Evolutionary conservation across 2,888 invertebrate genomes (phyloP).

Genomic region (Mechanitis messenoides): DNA sequence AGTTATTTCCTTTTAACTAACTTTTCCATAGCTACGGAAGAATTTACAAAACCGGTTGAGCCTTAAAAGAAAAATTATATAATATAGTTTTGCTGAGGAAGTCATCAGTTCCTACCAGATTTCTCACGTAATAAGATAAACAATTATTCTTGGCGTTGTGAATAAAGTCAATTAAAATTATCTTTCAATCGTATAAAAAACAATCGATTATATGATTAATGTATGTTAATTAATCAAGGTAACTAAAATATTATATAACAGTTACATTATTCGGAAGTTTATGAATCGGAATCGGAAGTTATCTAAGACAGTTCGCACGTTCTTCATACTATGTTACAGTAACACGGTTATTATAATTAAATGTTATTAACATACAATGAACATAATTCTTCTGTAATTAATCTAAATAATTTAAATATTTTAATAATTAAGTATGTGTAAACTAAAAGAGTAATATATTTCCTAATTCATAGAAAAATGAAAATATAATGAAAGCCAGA

Average conservation of each 20-base stretch:
- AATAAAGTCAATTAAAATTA: too few species aligned
- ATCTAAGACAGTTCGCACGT: conserved; percentile 16
- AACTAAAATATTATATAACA: neutral
- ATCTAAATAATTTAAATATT: neutral
- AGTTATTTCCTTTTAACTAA: too few species aligned
- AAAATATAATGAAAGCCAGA: too few species aligned
- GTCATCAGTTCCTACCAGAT: conserved; percentile 20
- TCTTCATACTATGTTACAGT: conserved; percentile 16
- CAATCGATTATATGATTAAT: too few species aligned
- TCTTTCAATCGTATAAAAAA: too few species aligned
- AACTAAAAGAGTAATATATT: conserved; percentile 8
- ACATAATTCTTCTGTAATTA: neutral
- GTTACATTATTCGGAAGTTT: conserved; percentile 1
- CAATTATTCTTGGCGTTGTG: neutral
- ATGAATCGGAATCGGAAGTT: neutral
- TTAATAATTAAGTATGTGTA: neutral
- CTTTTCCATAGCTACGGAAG: neutral
- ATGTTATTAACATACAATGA: neutral
- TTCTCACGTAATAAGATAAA: conserved; percentile 16
- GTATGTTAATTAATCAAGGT: neutral
- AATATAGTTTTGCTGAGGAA: conserved; percentile 16
- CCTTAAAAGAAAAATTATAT: conserved; percentile 15
- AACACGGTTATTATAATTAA: conserved; percentile 12
- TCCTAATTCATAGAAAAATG: neutral
- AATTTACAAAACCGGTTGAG: conserved; percentile 1